Evolutionary conservation across 2,888 invertebrate species (phyloP).

Genomic region (Ormyrus rosae): DNA sequence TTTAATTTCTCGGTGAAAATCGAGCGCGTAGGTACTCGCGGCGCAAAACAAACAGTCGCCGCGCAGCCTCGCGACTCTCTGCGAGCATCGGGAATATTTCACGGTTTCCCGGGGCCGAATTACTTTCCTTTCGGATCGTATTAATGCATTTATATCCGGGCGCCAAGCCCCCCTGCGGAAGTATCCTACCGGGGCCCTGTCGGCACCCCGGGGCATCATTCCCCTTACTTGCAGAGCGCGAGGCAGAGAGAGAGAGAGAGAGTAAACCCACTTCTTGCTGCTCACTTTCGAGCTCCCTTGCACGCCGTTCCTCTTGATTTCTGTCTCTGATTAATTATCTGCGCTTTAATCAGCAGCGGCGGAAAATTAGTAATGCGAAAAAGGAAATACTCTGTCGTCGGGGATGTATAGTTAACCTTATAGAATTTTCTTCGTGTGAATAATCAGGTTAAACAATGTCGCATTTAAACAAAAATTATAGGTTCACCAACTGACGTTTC

Average conservation of each 20-base stretch:
- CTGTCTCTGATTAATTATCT: too few relatives aligned
- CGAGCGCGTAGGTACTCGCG: too few relatives aligned
- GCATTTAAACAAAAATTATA: too few relatives aligned
- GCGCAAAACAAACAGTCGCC: not conserved
- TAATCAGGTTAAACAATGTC: too few relatives aligned
- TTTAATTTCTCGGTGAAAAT: conserved; percentile 20
- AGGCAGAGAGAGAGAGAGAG: too few relatives aligned
- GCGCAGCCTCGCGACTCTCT: not conserved
- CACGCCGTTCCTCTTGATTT: conserved; percentile 2
- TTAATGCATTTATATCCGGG: conserved; percentile 59
- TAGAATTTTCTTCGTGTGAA: too few relatives aligned
- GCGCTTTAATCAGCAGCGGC: too few relatives aligned
- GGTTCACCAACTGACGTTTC: too few relatives aligned
- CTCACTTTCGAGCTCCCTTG: not conserved
- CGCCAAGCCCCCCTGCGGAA: conserved; percentile 48
- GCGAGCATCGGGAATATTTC: conserved; percentile 27
- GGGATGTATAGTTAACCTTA: too few relatives aligned
- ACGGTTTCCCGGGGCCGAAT: conserved; percentile 17
- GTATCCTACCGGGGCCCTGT: not conserved
- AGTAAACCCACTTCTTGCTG: too few relatives aligned
- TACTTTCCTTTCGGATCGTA: conserved; percentile 51
- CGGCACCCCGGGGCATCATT: conserved; percentile 43
- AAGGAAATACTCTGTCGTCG: too few relatives aligned
- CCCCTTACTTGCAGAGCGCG: not conserved
- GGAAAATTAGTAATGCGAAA: too few relatives aligned